A percentile compares a stretch with the other conserved stretches of the same genome.
These are phyloP conservation scores for Ciconia stormi DNA, from an alignment of 2,113 vertebrate genomes.

Conservation along the genomic window DNA sequence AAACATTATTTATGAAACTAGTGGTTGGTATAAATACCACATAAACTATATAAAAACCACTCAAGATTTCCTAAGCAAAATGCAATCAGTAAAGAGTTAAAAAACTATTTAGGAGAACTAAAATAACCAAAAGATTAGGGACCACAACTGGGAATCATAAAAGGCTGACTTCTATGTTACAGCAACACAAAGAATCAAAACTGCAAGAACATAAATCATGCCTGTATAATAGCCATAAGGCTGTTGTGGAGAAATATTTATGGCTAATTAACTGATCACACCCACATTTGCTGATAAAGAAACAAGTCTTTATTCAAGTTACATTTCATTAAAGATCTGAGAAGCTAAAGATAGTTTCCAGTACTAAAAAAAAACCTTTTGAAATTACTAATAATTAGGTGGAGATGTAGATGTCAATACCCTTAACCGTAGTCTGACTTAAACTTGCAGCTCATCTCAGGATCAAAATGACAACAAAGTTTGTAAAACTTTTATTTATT, in stretches of 20 bases:
- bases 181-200: not conserved
- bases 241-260: conserved; percentile 12
- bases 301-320: not conserved
- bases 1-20: not conserved
- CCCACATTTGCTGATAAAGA: not conserved
- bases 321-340: not conserved
- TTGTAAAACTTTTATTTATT: not conserved
- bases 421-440: not conserved
- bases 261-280: conserved; percentile 27
- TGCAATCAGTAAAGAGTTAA: not conserved
- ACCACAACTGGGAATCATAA: not conserved
- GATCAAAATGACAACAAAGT: not conserved
- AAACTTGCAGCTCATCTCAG: not conserved
- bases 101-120: not conserved
- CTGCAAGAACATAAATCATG: not conserved
- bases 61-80: not conserved
- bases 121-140: not conserved
- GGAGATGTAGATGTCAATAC: not conserved
- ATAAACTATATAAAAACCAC: not conserved
- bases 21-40: not conserved
- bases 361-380: not conserved
- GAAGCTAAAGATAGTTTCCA: not conserved
- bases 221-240: conserved; percentile 3
- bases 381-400: not conserved
- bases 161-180: not conserved